A percentile compares a stretch with the other conserved stretches of the same genome.
Conservation (phyloP, 30 jellyfish, hydroid and myxozoan species). For the Clytia hemisphaerica region DNA sequence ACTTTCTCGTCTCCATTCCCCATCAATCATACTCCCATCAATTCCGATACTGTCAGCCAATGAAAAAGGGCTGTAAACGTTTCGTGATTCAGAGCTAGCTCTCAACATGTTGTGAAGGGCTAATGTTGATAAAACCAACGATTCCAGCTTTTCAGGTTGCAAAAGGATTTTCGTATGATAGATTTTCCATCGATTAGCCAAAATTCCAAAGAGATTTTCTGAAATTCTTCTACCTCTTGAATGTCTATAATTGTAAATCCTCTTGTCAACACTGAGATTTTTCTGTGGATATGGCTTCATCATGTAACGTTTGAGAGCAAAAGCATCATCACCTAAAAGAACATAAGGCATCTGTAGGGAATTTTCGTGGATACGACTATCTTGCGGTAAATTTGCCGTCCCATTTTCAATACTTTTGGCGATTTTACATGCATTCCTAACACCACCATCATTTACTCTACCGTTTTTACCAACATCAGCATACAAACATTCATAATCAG, state of each 20-base stretch:
- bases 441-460: conserved; percentile 41
- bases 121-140: too few species aligned
- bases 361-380: too few species aligned
- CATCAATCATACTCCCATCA: not conserved
- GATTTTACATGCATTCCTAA: too few species aligned
- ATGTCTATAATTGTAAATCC: conserved; percentile 35
- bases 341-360: too few species aligned
- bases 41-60: conserved; percentile 12
- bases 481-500: conserved; percentile 21
- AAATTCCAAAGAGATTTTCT: conserved; percentile 47
- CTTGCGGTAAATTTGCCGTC: too few species aligned
- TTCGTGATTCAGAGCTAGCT: not conserved
- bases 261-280: conserved; percentile 25
- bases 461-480: conserved; percentile 27
- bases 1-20: conserved; percentile 2
- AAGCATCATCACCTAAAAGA: conserved; percentile 49
- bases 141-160: too few species aligned
- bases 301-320: conserved; percentile 28
- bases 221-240: conserved; percentile 41
- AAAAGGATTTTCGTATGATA: too few species aligned
- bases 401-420: too few species aligned
- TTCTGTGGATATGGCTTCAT: conserved; percentile 56
- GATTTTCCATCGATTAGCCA: conserved; percentile 30
- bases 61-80: conserved; percentile 25
- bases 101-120: conserved; percentile 21